A percentile compares a stretch with the other conserved stretches of the same genome.
Conservation (phyloP, 2,797 vertebrate species). For the Eidolon dupreanum region DNA sequence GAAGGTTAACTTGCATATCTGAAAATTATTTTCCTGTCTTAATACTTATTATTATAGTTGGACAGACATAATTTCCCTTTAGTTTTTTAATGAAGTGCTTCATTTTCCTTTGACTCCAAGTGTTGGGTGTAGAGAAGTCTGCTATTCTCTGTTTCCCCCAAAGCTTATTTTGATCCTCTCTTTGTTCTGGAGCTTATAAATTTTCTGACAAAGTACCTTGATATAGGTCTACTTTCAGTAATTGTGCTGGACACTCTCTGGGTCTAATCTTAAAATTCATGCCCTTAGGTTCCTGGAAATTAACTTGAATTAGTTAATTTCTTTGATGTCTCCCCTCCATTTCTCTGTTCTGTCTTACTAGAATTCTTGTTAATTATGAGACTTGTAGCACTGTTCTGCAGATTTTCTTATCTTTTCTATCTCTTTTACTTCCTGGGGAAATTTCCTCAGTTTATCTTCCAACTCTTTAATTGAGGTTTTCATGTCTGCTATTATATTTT, state of each 20-base stretch:
- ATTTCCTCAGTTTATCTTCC: neutral
- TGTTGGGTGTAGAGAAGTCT: neutral
- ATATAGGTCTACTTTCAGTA: neutral
- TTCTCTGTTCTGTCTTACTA: neutral
- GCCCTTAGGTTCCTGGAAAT: neutral
- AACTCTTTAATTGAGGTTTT: neutral
- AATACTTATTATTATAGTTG: neutral
- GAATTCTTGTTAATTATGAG: neutral
- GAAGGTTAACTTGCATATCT: neutral
- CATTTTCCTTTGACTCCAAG: slow-evolving; percentile 2
- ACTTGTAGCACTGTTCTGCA: neutral
- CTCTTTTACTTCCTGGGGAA: slow-evolving; percentile 9
- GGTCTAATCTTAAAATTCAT: neutral
- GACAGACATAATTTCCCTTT: neutral
- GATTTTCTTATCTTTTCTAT: neutral
- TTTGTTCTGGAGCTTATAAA: neutral
- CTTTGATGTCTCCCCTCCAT: neutral
- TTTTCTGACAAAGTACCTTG: neutral
- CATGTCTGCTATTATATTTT: neutral
- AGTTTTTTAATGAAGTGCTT: neutral
- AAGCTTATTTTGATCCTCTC: neutral
- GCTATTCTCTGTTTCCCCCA: neutral
- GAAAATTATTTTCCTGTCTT: slow-evolving; percentile 25
- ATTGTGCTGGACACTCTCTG: neutral
- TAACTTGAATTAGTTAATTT: neutral